Conservation (phyloP, 2,888 invertebrate genomes). For the Dysmachus trigonus region DNA sequence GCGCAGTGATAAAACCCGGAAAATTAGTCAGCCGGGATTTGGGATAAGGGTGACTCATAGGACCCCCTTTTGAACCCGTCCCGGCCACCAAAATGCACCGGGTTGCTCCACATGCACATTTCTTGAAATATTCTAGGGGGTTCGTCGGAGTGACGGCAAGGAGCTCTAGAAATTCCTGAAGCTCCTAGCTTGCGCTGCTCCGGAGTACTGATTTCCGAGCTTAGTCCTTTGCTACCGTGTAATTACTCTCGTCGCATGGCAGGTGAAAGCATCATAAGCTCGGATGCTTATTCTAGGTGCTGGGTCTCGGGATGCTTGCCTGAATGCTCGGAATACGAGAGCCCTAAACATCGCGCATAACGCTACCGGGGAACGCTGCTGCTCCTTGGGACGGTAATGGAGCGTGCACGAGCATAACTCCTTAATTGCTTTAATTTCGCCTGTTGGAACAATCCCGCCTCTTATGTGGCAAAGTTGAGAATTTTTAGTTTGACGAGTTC, state of each 20-base stretch:
- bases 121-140: no score
- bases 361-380: neutral
- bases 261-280: constrained; percentile 23
- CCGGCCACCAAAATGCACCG: neutral
- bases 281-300: constrained; percentile 6
- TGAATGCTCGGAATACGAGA: neutral
- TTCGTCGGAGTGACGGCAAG: neutral
- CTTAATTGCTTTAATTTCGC: constrained; percentile 46
- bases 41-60: neutral
- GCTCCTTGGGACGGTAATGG: constrained; percentile 41
- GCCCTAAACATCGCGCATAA: neutral
- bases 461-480: constrained; percentile 19
- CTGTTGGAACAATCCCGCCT: constrained; percentile 19
- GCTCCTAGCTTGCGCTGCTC: neutral
- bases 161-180: neutral
- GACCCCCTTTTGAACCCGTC: neutral
- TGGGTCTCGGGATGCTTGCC: neutral
- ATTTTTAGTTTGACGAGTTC: constrained; percentile 27
- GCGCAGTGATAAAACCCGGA: neutral
- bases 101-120: neutral
- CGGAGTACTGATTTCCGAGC: no score
- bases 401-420: constrained; percentile 43
- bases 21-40: constrained; percentile 12
- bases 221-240: neutral
- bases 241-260: neutral